Base-by-base conservation (phyloP, 2,888 invertebrate genomes). In the Microplitis deprimator region DNA sequence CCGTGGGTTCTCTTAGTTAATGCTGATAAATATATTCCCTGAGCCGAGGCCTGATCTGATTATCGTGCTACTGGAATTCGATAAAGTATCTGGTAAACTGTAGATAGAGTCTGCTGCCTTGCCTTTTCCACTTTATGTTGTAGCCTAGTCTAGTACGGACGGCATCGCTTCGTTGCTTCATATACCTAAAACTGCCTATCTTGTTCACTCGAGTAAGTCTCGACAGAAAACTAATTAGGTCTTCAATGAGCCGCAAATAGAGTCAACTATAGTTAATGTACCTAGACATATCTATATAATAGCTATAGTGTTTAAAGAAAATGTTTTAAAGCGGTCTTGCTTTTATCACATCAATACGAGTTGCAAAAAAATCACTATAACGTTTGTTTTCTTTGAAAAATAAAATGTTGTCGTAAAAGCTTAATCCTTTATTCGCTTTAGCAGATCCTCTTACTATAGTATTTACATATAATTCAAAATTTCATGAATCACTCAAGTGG, bases 171-270 rank as follows among this genome's bases (percentile, higher is more conserved):
- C 41, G 72, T 62, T 72, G 72, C 72, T 65, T 64, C 40, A 29
- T 50, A 29, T 68, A 38, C 13, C 70, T 68, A 71, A 72, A 75
- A 79, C 78, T 72, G 72, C 72, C 76, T 73, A 73, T 76, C 65
- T 65, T 73, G 67, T 60, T 73, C 67, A 73, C 62, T 68, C 77
- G 80, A 80, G 79, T 78, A 77, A 82, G 80, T 82, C 79, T 79
- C 82, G 79, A 79, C 74, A 82, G 83, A 83, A 86, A 87, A 85
- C 85, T 84, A 87, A 87, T 87, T 87, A 87, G 82, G 83, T 82
- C 82, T 78, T 81, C 84, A 84, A 86, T 85, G 82, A 83, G 82
- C 85, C 83, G 83, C 84, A 85, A 85, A 86, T 83, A 84, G 84
- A 82, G 80, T 81, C 50, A 73, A 50, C 73, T 65, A 65, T 61